phyloP scores from a whole-genome alignment of 2,888 invertebrate genomes.

The Corythucha ciliata region DNA sequence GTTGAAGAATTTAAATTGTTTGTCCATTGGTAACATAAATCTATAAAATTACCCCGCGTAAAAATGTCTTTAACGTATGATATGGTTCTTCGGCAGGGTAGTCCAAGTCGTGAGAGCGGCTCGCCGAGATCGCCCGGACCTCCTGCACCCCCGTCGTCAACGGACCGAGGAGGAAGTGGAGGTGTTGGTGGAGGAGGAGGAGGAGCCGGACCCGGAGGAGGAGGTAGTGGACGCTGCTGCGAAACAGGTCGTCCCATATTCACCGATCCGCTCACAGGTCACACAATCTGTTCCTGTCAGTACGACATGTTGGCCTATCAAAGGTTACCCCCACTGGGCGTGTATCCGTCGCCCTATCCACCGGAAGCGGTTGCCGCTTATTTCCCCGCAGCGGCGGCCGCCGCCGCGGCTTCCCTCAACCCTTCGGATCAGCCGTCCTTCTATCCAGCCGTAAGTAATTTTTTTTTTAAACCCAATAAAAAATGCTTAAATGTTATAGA shows the following conservation, averaged over 20 bases:
- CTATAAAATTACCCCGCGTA: too few relatives aligned
- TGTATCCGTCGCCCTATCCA: constrained; percentile 45
- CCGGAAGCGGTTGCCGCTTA: constrained; percentile 75
- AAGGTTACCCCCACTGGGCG: constrained; percentile 46
- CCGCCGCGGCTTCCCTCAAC: constrained; percentile 74
- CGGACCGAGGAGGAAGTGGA: constrained; percentile 10
- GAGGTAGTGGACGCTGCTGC: constrained; percentile 69
- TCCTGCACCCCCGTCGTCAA: constrained; percentile 16
- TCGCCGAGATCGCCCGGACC: constrained; percentile 46
- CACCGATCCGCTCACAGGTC: constrained; percentile 80
- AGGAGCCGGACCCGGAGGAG: constrained; percentile 40
- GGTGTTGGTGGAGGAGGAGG: constrained; percentile 3
- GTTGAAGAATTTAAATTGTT: too few relatives aligned
- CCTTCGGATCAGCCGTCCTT: constrained; percentile 78
- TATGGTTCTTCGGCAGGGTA: constrained; percentile 24
- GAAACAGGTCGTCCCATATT: constrained; percentile 86
- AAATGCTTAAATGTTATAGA: too few relatives aligned
- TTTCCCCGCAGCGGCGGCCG: constrained; percentile 72
- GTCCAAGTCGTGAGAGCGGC: constrained; percentile 32
- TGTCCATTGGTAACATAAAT: too few relatives aligned
- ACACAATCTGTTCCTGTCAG: constrained; percentile 82
- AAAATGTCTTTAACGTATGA: too few relatives aligned
- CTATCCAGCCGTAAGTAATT: constrained; percentile 70
- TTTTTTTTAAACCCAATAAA: not conserved
- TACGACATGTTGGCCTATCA: constrained; percentile 81